Evolutionary conservation across 2,113 vertebrate genomes (phyloP).

Genomic region (Sinocyclocheilus anophthalmus): DNA sequence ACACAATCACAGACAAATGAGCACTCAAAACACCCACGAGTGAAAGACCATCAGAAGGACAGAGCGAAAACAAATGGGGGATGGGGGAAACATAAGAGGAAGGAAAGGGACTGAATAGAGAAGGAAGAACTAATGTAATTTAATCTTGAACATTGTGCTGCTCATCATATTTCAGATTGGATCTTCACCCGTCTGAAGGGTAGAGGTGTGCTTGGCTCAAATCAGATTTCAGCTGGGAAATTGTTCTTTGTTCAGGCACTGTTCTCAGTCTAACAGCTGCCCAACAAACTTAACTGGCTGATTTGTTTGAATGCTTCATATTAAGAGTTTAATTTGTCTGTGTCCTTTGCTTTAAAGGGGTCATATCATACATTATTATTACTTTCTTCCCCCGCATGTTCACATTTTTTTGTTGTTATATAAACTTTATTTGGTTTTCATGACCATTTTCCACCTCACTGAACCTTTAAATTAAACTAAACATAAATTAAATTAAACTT

Average conservation of each 20-base stretch:
- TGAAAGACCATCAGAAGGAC: background rate
- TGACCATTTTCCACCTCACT: background rate
- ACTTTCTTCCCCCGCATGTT: background rate
- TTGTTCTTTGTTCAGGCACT: background rate
- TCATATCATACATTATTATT: background rate
- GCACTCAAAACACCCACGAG: background rate
- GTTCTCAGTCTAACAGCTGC: slow-evolving; percentile 8
- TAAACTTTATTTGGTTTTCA: background rate
- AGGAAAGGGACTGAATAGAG: background rate
- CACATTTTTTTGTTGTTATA: background rate
- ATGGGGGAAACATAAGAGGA: background rate
- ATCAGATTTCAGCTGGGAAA: slow-evolving; percentile 34
- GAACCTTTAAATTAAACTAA: background rate
- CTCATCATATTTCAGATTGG: slow-evolving; percentile 33
- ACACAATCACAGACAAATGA: background rate
- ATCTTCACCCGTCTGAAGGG: slow-evolving; percentile 24
- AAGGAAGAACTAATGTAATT: background rate
- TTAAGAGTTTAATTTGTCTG: slow-evolving; percentile 18
- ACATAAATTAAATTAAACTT: background rate
- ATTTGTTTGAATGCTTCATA: background rate
- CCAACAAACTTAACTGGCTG: slow-evolving; percentile 2
- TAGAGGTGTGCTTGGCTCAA: slow-evolving; percentile 35
- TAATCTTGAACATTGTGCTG: slow-evolving; percentile 11
- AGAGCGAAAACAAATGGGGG: background rate
- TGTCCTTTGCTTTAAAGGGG: background rate